phyloP scores from a whole-genome alignment of 2,888 invertebrate genomes.

The Macaria notata region DNA sequence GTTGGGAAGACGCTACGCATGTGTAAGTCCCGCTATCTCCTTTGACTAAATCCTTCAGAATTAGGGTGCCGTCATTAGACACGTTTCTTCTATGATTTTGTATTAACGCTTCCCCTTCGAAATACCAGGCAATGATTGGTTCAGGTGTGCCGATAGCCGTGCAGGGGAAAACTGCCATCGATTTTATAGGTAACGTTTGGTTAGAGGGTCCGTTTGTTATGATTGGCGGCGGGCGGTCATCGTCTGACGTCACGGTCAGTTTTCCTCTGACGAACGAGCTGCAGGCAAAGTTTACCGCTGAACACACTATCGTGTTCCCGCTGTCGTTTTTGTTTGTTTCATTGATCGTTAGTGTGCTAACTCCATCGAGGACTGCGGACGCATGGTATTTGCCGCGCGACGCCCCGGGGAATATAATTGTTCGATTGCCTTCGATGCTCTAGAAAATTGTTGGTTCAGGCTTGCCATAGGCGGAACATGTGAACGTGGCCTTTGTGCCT shows the following conservation, averaged over 20 bases:
- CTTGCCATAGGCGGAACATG: slow-evolving; percentile 90
- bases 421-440: slow-evolving; percentile 93
- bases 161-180: slow-evolving; percentile 93
- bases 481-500: slow-evolving; percentile 87
- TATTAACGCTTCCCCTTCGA: slow-evolving; percentile 88
- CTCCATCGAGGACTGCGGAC: slow-evolving; percentile 83
- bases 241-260: slow-evolving; percentile 89
- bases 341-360: slow-evolving; percentile 83
- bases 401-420: slow-evolving; percentile 90
- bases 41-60: slow-evolving; percentile 87
- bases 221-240: slow-evolving; percentile 93
- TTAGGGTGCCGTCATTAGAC: slow-evolving; percentile 87
- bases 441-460: slow-evolving; percentile 94
- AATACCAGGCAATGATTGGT: slow-evolving; percentile 91
- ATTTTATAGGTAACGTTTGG: slow-evolving; percentile 94
- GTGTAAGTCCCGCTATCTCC: slow-evolving; percentile 89
- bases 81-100: slow-evolving; percentile 86
- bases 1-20: slow-evolving; percentile 91
- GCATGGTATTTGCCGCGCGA: slow-evolving; percentile 88
- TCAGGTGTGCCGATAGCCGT: slow-evolving; percentile 90
- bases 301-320: slow-evolving; percentile 90
- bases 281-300: slow-evolving; percentile 93
- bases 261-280: slow-evolving; percentile 90
- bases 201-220: slow-evolving; percentile 95
- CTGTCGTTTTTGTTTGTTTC: slow-evolving; percentile 86